These are phyloP conservation scores for Anguilla japonica DNA, from an alignment of 2,113 vertebrate genomes.

Conservation along the genomic window DNA sequence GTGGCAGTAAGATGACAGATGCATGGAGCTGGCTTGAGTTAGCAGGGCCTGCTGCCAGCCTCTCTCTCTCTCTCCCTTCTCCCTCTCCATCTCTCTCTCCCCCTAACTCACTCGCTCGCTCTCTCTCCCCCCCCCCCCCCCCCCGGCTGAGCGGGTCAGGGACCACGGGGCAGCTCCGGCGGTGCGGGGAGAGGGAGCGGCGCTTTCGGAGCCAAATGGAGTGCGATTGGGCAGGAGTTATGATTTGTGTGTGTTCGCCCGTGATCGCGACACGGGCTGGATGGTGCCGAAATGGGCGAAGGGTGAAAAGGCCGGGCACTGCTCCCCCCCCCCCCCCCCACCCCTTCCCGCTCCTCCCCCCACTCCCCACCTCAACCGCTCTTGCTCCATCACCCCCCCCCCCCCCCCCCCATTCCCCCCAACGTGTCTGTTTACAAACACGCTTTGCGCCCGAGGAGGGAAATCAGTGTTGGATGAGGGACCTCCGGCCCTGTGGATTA, in stretches of 20 bases:
- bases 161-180: background rate
- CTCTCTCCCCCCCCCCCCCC: too few species aligned
- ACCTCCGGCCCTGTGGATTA: background rate
- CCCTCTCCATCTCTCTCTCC: too few species aligned
- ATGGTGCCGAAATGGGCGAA: background rate
- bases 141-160: too few species aligned
- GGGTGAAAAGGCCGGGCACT: background rate
- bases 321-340: background rate
- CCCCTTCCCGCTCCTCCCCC: too few species aligned
- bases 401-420: too few species aligned
- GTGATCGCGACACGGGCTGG: background rate
- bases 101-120: too few species aligned
- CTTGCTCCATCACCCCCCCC: too few species aligned
- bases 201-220: background rate
- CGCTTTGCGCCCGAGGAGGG: background rate
- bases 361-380: too few species aligned
- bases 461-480: background rate
- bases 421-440: background rate
- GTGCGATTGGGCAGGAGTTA: background rate
- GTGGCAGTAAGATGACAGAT: too few species aligned
- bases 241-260: background rate
- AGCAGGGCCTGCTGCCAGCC: background rate
- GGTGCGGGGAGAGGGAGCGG: background rate
- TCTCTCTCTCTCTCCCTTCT: background rate
- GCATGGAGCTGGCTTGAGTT: too few species aligned